Conservation (phyloP, 2,797 vertebrate genomes). For the Parotocinclus haroldoi region DNA sequence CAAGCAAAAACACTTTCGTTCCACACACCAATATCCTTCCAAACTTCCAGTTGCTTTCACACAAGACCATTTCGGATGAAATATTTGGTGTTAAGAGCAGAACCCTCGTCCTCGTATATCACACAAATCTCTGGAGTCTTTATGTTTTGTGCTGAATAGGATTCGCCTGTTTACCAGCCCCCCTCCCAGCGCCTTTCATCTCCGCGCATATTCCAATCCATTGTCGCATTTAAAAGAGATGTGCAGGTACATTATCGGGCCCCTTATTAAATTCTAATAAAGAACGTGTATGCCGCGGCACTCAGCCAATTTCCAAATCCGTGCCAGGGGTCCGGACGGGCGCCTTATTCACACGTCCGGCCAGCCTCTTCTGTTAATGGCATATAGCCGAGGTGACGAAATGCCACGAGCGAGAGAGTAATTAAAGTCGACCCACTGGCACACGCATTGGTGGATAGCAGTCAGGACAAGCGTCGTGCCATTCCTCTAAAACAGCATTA, state of each 20-base stretch:
- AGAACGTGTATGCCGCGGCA: constrained; percentile 24
- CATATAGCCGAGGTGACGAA: constrained; percentile 43
- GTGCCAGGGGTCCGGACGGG: constrained; percentile 51
- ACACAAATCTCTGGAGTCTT: constrained; percentile 30
- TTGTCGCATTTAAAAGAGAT: constrained; percentile 45
- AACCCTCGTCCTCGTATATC: constrained; percentile 26
- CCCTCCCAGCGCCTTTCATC: constrained; percentile 16
- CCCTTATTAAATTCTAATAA: constrained; percentile 48
- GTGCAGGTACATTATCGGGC: constrained; percentile 43
- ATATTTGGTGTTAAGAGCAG: not conserved
- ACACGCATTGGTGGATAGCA: constrained; percentile 22
- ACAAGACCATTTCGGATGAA: not conserved
- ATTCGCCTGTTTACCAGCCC: constrained; percentile 17
- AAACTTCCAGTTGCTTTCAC: not conserved
- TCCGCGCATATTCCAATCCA: constrained; percentile 19
- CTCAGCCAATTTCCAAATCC: constrained; percentile 42
- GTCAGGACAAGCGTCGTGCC: constrained; percentile 5
- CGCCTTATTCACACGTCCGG: constrained; percentile 48
- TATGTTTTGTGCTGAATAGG: constrained; percentile 8
- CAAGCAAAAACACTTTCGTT: no score
- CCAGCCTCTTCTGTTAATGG: constrained; percentile 35
- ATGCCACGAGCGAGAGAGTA: constrained; percentile 43
- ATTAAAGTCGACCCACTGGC: constrained; percentile 46
- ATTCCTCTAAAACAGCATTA: constrained; percentile 43
- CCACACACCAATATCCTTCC: not conserved